Evolutionary conservation across 1,140 invertebrate genomes (phyloP).

Genomic region (Sminthurinus signatus): DNA sequence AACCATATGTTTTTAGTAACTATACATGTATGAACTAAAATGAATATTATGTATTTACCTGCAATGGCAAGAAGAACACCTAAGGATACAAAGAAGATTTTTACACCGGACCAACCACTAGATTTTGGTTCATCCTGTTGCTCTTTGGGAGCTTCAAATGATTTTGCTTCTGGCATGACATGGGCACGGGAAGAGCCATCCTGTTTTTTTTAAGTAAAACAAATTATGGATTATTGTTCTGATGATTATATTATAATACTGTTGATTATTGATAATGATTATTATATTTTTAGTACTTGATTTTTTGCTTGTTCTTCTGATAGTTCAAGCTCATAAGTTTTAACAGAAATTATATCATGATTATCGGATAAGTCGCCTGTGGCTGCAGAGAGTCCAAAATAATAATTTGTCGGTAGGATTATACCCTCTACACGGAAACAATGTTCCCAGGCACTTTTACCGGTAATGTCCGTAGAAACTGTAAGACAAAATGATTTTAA

Average conservation of each 20-base stretch:
- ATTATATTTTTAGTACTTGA: constrained; percentile 16
- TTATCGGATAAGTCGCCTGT: constrained; percentile 96
- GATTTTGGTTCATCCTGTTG: constrained; percentile 81
- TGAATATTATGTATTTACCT: too few species aligned
- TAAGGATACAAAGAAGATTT: constrained; percentile 80
- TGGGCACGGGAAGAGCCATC: constrained; percentile 33
- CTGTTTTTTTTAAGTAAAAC: too few species aligned
- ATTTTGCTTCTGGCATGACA: constrained; percentile 65
- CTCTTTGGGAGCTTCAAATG: constrained; percentile 77
- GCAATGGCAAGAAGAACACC: constrained; percentile 66
- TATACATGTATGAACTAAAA: too few species aligned
- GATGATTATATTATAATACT: too few species aligned
- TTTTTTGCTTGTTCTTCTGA: too few species aligned
- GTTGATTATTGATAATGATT: too few species aligned
- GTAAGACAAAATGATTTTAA: constrained; percentile 43
- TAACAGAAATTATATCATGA: constrained; percentile 89
- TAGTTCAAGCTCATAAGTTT: constrained; percentile 77
- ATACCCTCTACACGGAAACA: constrained; percentile 88
- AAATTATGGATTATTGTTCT: too few species aligned
- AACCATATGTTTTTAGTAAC: too few species aligned
- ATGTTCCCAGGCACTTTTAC: constrained; percentile 86
- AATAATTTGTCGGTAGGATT: constrained; percentile 89
- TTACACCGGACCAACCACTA: constrained; percentile 70
- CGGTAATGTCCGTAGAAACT: constrained; percentile 87
- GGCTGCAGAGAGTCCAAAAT: constrained; percentile 87